Conservation (phyloP, 2,888 invertebrate species). For the Hetaerina titia region DNA sequence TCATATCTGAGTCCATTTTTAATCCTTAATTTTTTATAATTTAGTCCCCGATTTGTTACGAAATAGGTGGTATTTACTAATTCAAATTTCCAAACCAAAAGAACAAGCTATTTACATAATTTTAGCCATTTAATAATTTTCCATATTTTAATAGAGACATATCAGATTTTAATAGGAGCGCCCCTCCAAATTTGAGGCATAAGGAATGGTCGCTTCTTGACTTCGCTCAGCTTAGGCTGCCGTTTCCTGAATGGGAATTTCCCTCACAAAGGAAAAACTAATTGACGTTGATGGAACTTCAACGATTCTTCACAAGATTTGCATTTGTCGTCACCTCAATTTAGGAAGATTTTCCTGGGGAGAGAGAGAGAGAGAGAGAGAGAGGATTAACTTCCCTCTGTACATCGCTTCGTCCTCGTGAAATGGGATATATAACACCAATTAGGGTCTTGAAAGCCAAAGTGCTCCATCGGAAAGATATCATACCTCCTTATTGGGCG, state of each 20-base stretch:
- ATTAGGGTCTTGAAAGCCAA: neutral
- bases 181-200: too few relatives aligned
- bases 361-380: neutral
- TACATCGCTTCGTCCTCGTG: neutral
- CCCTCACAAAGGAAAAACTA: neutral
- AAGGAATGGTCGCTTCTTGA: neutral
- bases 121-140: neutral
- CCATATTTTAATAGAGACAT: neutral
- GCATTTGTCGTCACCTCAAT: conserved; percentile 21
- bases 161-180: neutral
- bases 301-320: neutral
- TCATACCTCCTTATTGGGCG: neutral
- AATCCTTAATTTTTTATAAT: too few relatives aligned
- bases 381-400: neutral
- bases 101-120: too few relatives aligned
- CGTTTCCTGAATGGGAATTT: neutral
- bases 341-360: neutral
- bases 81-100: too few relatives aligned
- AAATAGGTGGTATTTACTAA: too few relatives aligned
- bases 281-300: conserved; percentile 20
- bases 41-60: too few relatives aligned
- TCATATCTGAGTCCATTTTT: too few relatives aligned
- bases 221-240: neutral
- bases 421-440: neutral
- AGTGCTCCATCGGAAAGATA: neutral